Conservation (phyloP, 2,113 vertebrate genomes). For the Neofelis nebulosa region DNA sequence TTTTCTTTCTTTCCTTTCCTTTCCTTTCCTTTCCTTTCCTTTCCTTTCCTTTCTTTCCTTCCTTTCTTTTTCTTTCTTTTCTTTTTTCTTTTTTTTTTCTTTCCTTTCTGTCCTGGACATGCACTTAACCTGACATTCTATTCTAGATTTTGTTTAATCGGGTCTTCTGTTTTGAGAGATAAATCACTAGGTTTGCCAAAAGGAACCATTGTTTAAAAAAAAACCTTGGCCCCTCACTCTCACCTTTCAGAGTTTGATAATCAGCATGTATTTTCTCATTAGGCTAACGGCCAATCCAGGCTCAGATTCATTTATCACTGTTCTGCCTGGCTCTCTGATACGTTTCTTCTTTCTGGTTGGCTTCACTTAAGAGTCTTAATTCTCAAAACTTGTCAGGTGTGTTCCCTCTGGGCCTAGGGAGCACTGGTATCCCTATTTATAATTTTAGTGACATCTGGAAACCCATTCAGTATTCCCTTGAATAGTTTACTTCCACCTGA, state of each 20-base stretch:
- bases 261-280: neutral
- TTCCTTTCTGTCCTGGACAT: neutral
- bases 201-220: neutral
- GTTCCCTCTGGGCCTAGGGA: neutral
- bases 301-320: neutral
- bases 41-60: neutral
- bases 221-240: too few relatives aligned
- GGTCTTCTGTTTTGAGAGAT: neutral
- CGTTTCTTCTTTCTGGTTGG: neutral
- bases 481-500: neutral
- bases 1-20: too few relatives aligned
- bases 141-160: neutral
- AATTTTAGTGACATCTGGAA: neutral
- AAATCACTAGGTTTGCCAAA: neutral
- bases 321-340: neutral
- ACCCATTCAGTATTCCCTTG: neutral
- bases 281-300: neutral
- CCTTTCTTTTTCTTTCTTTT: neutral
- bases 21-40: too few relatives aligned
- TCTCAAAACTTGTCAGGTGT: conserved; percentile 9
- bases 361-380: neutral
- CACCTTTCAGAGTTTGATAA: neutral
- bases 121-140: neutral
- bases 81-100: neutral
- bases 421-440: neutral